These are phyloP conservation scores for Chironomus tentans DNA, from an alignment of 2,888 invertebrate species.

Conservation along the genomic window DNA sequence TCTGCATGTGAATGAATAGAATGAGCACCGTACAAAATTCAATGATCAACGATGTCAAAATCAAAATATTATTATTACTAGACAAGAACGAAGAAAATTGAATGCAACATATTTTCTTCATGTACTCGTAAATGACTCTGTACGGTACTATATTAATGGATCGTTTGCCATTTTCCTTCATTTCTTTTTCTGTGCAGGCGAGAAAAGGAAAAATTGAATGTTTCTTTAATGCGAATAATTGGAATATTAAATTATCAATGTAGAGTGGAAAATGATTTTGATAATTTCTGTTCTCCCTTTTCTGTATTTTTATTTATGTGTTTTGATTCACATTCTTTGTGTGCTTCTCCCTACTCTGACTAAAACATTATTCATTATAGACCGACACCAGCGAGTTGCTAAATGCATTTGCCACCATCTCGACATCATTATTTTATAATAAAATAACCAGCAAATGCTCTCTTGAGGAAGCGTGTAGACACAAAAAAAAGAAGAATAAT, in stretches of 20 bases:
- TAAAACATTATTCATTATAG: neutral
- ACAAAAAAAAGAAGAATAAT: neutral
- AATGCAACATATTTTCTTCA: constrained; percentile 6
- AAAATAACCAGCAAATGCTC: constrained; percentile 9
- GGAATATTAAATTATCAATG: constrained; percentile 16
- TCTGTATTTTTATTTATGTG: neutral
- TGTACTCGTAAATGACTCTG: neutral
- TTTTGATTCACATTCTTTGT: neutral
- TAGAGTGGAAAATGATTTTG: neutral
- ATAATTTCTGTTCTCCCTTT: neutral
- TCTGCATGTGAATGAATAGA: neutral
- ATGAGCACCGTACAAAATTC: neutral
- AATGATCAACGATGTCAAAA: neutral
- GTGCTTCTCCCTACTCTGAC: neutral
- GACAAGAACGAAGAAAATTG: neutral
- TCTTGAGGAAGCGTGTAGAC: neutral
- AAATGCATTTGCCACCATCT: constrained; percentile 3
- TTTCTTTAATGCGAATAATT: constrained; percentile 12
- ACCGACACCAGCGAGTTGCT: neutral
- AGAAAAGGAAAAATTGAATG: neutral
- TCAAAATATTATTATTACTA: neutral
- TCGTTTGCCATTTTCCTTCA: too few relatives aligned
- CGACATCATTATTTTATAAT: constrained; percentile 17
- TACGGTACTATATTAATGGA: neutral
- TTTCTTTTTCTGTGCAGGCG: too few relatives aligned